Evolutionary conservation across 2,888 invertebrate genomes (phyloP), one percentile per base, ranked within the genome.

Genomic region (Aquatica leii): DNA sequence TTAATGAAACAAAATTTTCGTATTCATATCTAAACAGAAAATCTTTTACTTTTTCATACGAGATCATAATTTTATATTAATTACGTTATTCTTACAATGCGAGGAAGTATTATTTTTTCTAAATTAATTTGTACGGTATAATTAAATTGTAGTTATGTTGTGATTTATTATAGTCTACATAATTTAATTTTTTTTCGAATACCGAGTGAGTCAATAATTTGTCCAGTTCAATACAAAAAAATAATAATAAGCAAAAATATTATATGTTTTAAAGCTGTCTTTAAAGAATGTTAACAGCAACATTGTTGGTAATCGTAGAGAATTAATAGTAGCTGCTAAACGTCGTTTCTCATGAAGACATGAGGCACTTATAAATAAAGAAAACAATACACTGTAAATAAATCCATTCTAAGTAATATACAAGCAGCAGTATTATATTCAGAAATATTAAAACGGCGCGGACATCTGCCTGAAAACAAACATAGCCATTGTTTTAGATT

Each of bases 71-170:
- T n/a, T n/a, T n/a, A n/a, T n/a, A n/a, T 73, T 74, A 75, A 75
- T 75, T 73, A 75, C 68, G 71, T 66, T 66, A 65, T 69, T 71
- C 73, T 11, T 12, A 75, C 74, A 73, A 72, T 71, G 75, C 71
- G 75, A 69, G 69, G 71, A 74, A 71, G 73, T 74, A 73, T 52
- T 64, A 56, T 56, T 60, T 48, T 50, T 35, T 35, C 35, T 53
- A 54, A 65, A 61, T 59, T 63, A 61, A 60, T 60, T 57, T 51
- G 41, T 15, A 57, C 24, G 74, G 73, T 79, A 74, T 79, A 81
- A 80, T 80, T 80, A 80, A 80, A 79, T 78, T 78, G 77, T 80
- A 80, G 77, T 81, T 80, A 79, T 72, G 77, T 78, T 76, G 77
- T 80, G 80, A 80, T 81, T 80, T 80, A 81, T 80, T 79, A 76